Base-by-base conservation (phyloP, 1,140 invertebrate genomes). In the Ceratoteleas bidentatus region DNA sequence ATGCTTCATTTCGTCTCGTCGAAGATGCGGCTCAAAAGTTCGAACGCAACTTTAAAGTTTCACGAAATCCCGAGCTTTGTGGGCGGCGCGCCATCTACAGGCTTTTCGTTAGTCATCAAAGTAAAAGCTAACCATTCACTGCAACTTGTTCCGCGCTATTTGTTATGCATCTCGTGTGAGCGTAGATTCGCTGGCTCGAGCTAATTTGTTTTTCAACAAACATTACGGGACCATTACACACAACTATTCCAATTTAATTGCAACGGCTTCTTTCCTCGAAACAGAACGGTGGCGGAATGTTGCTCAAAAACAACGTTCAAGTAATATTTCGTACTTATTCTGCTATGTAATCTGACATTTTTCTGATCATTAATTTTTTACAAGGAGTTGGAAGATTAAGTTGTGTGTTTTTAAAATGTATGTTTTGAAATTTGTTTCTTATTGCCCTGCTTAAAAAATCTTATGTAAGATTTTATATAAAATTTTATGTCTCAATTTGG, bases 111-210 rank as follows among this genome's bases (percentile, higher is more conserved):
- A 45, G 57, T 40, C 57, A 47, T 72, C 64, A 68, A 80, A 74
- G 77, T 45, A 56, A 80, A 73, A 80, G 62, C 64, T 80, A 69
- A 68, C 69, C 69, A 66, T 80, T 80, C 52, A 62, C 40, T 72
- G 33, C 49, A 40, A 68, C 77, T 74, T 69, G n/a, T 69, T 73
- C 50, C 34, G 49, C 60, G 60, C 61, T 72, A 60, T 70, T 79
- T 72, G 75, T 72, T 65, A 78, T 72, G 36, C 60, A 49, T 57
- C 38, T 53, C 50, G 64, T 52, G 62, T 61, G 56, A 69, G 24
- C 33, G 15, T 15, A 14, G 24, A 72, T 72, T 24, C 58, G 50
- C 53, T 70, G 38, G 47, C 45, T 52, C 36, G 47, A 16, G 14
- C 47, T 61, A 70, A 60, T 60, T 60, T 60, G 66, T 56, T 68